Evolutionary conservation across 1,140 invertebrate species (phyloP), one percentile per base, ranked within the genome.

Genomic region (Euwallacea fornicatus): DNA sequence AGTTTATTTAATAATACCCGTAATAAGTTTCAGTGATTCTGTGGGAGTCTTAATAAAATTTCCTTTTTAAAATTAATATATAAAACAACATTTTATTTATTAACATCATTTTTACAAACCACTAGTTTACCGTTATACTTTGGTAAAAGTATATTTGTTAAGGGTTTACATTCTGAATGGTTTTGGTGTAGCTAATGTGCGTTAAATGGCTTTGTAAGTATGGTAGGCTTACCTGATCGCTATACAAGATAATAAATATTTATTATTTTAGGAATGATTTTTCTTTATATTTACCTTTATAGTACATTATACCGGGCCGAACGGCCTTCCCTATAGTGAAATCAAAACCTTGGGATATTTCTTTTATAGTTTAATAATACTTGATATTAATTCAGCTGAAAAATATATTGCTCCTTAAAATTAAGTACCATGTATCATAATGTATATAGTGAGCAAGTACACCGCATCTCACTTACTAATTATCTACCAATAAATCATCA

Each of bases 31-130:
- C 72, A 75, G 73, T 77, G 71, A 76, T 78, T 79, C 74, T 70
- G 73, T 79, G 73, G 73, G 75, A 69, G 73, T 71, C 77, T 78
- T 76, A 77, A 78, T 79, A 77, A 79, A 78, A 79, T 77, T 50
- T 73, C 78, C 76, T 78, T 78, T 78, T 74, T 75, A 77, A 77
- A 73, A 78, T 77, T 74, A 79, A 75, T 78, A 81, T 81, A 80
- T 80, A 81, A 81, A 81, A 80, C 79, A 80, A 80, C 78, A 77
- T 79, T 80, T 81, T 81, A 80, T 81, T 81, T 80, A 81, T 78
- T 76, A 80, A 79, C 77, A 78, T 80, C 76, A 78, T 79, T 56
- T 33, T 80, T 80, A 80, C 79, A 80, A 79, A 80, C 77, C 71
- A 74, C 76, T 67, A 65, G 74, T 71, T 64, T 74, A 67, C 61